phyloP scores from a whole-genome alignment of 2,888 invertebrate genomes.

The Lycophotia porphyrea region DNA sequence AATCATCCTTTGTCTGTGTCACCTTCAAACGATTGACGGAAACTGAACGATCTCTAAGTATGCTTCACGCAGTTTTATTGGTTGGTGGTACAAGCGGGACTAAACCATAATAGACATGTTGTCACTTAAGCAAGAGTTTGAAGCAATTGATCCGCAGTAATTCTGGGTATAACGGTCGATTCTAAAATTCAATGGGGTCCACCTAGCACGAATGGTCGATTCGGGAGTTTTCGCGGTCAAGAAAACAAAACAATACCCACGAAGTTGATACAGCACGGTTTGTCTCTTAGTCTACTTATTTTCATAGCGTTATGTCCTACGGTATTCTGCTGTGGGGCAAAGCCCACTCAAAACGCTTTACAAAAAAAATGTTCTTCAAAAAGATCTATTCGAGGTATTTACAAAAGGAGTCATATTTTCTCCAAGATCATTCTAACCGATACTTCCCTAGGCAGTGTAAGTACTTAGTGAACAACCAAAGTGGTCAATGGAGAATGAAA shows the following conservation, averaged over 20 bases:
- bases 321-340: background rate
- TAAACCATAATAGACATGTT: background rate
- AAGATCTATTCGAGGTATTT: background rate
- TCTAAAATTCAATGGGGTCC: background rate
- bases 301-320: background rate
- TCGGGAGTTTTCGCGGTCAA: background rate
- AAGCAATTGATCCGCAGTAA: background rate
- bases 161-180: background rate
- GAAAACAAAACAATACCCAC: background rate
- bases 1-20: background rate
- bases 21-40: conserved; percentile 2
- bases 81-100: background rate
- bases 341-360: no score
- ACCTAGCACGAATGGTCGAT: background rate
- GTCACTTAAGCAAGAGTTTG: background rate
- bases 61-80: background rate
- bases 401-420: background rate
- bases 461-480: no score
- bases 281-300: background rate
- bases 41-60: background rate
- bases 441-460: no score
- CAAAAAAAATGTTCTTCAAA: background rate
- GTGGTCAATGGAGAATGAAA: no score
- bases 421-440: background rate
- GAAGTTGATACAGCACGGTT: background rate